Evolutionary conservation across 1,140 invertebrate species (phyloP), one percentile per base, ranked within the genome.

Genomic region (Chironomus striatipennis): DNA sequence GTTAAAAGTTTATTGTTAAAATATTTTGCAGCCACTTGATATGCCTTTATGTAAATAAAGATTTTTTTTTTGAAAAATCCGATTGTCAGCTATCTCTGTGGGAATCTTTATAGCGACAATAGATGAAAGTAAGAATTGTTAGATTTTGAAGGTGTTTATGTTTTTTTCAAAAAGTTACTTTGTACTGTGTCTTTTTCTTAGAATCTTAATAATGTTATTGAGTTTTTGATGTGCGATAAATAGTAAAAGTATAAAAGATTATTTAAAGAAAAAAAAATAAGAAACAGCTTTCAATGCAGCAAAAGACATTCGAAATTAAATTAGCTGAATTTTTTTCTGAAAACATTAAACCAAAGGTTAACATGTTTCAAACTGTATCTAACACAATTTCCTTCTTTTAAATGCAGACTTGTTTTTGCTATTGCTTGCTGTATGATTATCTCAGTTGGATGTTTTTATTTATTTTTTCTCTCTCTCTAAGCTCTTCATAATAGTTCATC

Each of bases 371-470:
- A 34, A 34, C 24, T 34, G 24, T 34, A 34, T 34, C 24, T 34
- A 34, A 34, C 24, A 34, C 24, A 34, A 34, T 34, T 34, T 34
- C 24, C 24, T 34, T 34, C 24, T 34, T 34, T 34, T 34, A 34
- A 34, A 34, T 34, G 24, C 5, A 34, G 5, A 34, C 24, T 34
- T 34, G 24, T 34, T 34, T 34, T 34, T 34, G 24, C 24, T 34
- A 34, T 34, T 34, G 24, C 24, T 34, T 34, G 24, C 24, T 34
- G 24, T 34, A 34, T 34, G 24, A 57, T 57, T 57, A 57, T 12
- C 47, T n/a, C 47, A 57, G 47, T 57, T 57, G 47, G 47, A 57
- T n/a, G 47, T n/a, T 57, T 57, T n/a, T n/a, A n/a, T n/a, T n/a
- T n/a, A n/a, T n/a, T n/a, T 57, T n/a, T 57, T 57, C 15, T 57